Conservation (phyloP, 2,888 invertebrate genomes). For the Lochmaea capreae region DNA sequence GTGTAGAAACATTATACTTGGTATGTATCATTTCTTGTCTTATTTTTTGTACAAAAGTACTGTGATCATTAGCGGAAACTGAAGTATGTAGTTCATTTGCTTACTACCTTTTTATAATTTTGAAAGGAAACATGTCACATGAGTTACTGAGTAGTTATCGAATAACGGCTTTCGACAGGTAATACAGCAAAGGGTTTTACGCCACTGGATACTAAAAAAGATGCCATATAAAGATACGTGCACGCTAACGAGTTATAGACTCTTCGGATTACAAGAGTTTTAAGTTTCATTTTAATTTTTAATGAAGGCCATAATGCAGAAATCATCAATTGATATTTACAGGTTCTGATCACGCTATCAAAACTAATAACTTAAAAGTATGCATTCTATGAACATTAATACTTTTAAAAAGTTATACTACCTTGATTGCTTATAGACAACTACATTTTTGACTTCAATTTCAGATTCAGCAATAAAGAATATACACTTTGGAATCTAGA, state of each 20-base stretch:
- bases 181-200: neutral
- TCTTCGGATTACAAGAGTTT: slow-evolving; percentile 14
- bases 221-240: slow-evolving; percentile 20
- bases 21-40: no score
- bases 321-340: slow-evolving; percentile 8
- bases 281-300: slow-evolving; percentile 17
- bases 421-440: neutral
- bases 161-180: no score
- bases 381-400: neutral
- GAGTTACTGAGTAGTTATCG: no score
- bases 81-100: no score
- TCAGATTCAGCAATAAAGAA: no score
- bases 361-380: neutral
- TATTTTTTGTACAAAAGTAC: no score
- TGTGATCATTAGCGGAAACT: no score
- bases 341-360: slow-evolving; percentile 15
- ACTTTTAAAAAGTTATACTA: neutral
- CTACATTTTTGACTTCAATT: no score
- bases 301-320: slow-evolving; percentile 14
- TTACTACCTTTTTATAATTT: no score
- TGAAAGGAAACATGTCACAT: no score
- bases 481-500: no score
- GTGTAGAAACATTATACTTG: no score
- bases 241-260: slow-evolving; percentile 15
- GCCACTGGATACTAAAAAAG: slow-evolving; percentile 19